A percentile compares a stretch with the other conserved stretches of the same genome.
These are phyloP conservation scores for Rhopalosiphum padi DNA, from an alignment of 1,140 invertebrate species.

Conservation along the genomic window DNA sequence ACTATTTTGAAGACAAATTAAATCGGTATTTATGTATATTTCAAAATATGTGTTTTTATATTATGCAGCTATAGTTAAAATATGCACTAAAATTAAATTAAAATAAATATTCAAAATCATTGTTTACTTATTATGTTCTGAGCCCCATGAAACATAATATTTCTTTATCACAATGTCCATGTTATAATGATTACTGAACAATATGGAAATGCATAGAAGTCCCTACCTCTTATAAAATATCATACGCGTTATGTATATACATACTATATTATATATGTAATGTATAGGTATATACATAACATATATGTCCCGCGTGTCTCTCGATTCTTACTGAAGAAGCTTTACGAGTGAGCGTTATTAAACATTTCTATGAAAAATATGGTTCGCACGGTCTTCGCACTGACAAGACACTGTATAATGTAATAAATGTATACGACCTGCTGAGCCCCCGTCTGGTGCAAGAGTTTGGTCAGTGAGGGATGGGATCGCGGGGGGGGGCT, in stretches of 20 bases:
- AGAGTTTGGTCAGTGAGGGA: not conserved
- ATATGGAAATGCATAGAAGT: not conserved
- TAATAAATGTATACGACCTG: not conserved
- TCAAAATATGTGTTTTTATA: too few species aligned
- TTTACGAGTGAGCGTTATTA: not conserved
- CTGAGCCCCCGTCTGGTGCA: not conserved
- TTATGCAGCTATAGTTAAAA: too few species aligned
- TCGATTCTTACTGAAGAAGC: not conserved
- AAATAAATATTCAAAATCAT: not conserved
- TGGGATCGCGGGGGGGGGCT: not conserved
- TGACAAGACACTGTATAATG: not conserved
- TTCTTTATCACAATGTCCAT: not conserved
- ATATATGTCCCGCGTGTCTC: not conserved
- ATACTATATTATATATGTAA: too few species aligned
- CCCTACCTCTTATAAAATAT: not conserved
- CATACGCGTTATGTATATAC: not conserved
- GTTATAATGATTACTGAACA: not conserved
- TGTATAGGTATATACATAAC: too few species aligned
- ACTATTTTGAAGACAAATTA: not conserved
- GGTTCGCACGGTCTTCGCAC: not conserved
- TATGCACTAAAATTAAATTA: not conserved
- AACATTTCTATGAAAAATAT: not conserved
- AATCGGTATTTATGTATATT: too few species aligned
- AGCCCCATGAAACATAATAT: not conserved
- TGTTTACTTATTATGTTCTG: not conserved